These are phyloP conservation scores for Manis javanica DNA, from an alignment of 2,797 vertebrate genomes.

Conservation along the genomic window DNA sequence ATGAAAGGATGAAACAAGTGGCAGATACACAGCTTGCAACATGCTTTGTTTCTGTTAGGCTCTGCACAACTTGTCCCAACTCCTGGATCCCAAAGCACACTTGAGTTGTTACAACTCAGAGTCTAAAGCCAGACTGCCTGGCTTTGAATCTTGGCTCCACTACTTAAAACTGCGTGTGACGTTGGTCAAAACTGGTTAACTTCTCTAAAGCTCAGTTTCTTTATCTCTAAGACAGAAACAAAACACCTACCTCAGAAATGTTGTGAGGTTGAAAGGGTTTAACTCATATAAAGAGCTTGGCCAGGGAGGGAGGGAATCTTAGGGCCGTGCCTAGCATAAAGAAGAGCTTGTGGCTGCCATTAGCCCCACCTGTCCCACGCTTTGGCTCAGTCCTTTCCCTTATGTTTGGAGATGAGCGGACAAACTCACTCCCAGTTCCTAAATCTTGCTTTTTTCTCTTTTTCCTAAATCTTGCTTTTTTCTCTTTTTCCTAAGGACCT, in stretches of 20 bases:
- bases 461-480: not conserved
- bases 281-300: not conserved
- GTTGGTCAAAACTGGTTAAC: not conserved
- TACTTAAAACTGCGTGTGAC: not conserved
- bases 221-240: not conserved
- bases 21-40: not conserved
- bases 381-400: not conserved
- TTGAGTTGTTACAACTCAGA: not conserved
- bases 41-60: not conserved
- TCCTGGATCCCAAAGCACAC: not conserved
- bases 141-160: not conserved
- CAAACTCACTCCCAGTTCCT: not conserved
- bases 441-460: not conserved
- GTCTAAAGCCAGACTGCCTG: not conserved
- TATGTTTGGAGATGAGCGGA: not conserved
- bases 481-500: not conserved
- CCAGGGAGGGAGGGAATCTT: not conserved
- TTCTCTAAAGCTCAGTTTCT: not conserved
- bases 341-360: accelerated
- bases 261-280: not conserved
- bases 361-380: not conserved
- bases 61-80: not conserved
- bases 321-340: not conserved
- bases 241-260: not conserved
- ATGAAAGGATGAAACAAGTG: not conserved